Evolutionary conservation across 2,113 vertebrate genomes (phyloP), one percentile per base, ranked within the genome.

Genomic region (Rhinichthys klamathensis): DNA sequence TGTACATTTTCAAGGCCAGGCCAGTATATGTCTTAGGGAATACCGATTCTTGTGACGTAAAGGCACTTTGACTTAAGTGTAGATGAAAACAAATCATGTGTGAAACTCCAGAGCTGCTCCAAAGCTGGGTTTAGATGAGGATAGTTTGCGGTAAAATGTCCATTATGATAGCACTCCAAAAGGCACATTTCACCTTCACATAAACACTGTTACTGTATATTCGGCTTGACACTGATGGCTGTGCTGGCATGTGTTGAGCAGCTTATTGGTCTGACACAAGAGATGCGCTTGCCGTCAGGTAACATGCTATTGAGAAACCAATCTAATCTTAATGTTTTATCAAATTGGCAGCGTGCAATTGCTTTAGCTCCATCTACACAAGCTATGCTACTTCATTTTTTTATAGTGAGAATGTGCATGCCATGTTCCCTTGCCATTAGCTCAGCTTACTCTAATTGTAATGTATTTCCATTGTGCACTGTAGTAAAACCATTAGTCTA

Each of bases 351-450:
- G 60, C 16, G 79, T 79, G 56, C 56, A 79, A 63, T 88, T 75
- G 4, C 80, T 60, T 84, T 69, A 84, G 61, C 67, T 84, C 35
- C 23, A 13, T 80, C 54, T 86, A 69, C 69, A 85, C 56, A 77
- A 41, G 25, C 60, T 86, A 75, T 88, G 25, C 79, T 79, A 44
- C 76, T 83, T 84, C 0, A 72, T 84, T 84, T 83, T 69, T 74
- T 72, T 70, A 60, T 60, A 15, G n/a, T 32, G 56, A 77, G 81
- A 87, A 67, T 69, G 76, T 85, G 89, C 89, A 90, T 90, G 89
- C 87, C 77, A 67, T 79, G 70, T 38, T 60, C 69, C 72, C 61
- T 30, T 58, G 25, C 78, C 77, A 87, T 86, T 86, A 86, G 77
- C 41, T 81, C 8, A 21, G 49, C 76, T 82, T 74, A 70, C 3